Conservation (phyloP, 1,140 invertebrate species). For the Lucilia sericata region DNA sequence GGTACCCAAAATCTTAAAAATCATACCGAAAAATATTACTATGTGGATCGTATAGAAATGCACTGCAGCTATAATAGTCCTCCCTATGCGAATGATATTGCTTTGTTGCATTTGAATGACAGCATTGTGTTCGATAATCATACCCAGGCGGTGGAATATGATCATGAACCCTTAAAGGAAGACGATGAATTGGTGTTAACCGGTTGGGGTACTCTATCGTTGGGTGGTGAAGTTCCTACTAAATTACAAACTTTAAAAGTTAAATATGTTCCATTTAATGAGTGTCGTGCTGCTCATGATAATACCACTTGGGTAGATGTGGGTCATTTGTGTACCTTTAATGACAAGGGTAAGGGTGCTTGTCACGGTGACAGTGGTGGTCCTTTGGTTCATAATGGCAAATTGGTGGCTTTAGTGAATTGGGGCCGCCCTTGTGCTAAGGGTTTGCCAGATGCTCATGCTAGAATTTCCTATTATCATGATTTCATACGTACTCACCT, state of each 20-base stretch:
- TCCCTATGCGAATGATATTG: conserved; percentile 70
- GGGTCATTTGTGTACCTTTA: conserved; percentile 74
- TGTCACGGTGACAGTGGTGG: conserved; percentile 71
- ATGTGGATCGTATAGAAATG: conserved; percentile 58
- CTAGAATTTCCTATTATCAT: conserved; percentile 67
- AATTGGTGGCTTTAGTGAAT: conserved; percentile 70
- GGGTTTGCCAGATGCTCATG: conserved; percentile 71
- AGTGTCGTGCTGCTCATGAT: conserved; percentile 60
- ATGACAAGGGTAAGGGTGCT: conserved; percentile 72
- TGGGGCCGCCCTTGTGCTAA: conserved; percentile 71
- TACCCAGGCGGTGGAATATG: conserved; percentile 66
- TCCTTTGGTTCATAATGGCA: conserved; percentile 67
- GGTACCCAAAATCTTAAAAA: conserved; percentile 61
- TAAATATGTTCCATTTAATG: conserved; percentile 57
- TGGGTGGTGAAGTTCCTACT: conserved; percentile 60
- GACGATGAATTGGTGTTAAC: conserved; percentile 68
- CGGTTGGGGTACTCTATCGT: conserved; percentile 70
- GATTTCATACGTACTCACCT: conserved; percentile 67
- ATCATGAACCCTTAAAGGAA: conserved; percentile 52
- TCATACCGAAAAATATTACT: conserved; percentile 57
- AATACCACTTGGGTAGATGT: conserved; percentile 62
- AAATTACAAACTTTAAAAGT: conserved; percentile 63
- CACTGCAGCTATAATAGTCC: conserved; percentile 63
- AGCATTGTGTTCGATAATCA: conserved; percentile 69
- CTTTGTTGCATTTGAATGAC: conserved; percentile 68